phyloP scores from a whole-genome alignment of 1,140 invertebrate species.

The Bombus picipes region DNA sequence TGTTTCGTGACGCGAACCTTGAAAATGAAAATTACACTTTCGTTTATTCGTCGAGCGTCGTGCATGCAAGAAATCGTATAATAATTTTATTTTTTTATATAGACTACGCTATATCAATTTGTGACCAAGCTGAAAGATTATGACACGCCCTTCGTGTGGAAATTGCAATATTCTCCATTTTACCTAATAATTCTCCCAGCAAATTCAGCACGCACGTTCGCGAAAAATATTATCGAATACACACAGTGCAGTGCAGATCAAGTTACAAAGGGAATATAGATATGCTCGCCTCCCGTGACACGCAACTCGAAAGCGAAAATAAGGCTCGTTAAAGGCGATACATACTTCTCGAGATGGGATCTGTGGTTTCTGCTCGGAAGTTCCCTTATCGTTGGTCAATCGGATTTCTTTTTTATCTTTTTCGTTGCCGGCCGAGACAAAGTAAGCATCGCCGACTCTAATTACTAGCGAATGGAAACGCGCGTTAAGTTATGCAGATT shows the following conservation, averaged over 20 bases:
- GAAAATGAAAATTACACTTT: slow-evolving; percentile 37
- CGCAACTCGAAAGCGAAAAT: not conserved
- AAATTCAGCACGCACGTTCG: not conserved
- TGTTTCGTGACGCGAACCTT: slow-evolving; percentile 21
- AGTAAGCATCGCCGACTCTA: slow-evolving; percentile 16
- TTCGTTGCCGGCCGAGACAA: not conserved
- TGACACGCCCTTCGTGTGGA: too few relatives aligned
- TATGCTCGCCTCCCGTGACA: not conserved
- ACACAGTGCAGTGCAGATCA: too few relatives aligned
- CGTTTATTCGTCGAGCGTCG: not conserved
- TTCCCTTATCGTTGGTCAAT: slow-evolving; percentile 8
- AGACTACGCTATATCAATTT: too few relatives aligned
- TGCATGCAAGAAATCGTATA: not conserved
- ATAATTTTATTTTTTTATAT: not conserved
- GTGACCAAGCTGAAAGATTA: too few relatives aligned
- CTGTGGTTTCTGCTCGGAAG: not conserved
- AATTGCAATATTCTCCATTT: too few relatives aligned
- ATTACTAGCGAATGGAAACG: slow-evolving; percentile 12
- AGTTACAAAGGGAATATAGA: not conserved
- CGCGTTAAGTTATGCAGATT: slow-evolving; percentile 15
- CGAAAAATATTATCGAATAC: not conserved
- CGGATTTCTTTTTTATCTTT: not conserved
- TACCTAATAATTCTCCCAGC: not conserved
- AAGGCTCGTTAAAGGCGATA: slow-evolving; percentile 12
- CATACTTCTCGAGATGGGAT: slow-evolving; percentile 27